phyloP scores from a whole-genome alignment of 2,888 invertebrate species.

The Bembecia ichneumoniformis region DNA sequence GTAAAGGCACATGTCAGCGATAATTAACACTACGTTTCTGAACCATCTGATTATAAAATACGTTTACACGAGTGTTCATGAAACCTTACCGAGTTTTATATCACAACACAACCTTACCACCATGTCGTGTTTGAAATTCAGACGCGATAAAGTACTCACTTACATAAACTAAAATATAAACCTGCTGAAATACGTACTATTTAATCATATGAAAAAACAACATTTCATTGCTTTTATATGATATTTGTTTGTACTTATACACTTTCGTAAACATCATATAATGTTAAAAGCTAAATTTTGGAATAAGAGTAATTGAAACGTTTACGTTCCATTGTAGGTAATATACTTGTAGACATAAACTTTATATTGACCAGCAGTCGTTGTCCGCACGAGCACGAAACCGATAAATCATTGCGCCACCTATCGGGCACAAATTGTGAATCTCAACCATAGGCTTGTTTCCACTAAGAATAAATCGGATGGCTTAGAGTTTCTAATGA shows the following conservation, averaged over 20 bases:
- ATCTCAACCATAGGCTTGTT: too few species aligned
- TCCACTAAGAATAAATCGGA: too few species aligned
- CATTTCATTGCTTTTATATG: not conserved
- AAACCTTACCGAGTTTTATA: not conserved
- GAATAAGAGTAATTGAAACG: not conserved
- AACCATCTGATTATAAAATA: slow-evolving; percentile 24
- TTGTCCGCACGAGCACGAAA: too few species aligned
- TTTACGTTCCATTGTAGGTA: too few species aligned
- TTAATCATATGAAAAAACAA: not conserved
- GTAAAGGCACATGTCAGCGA: slow-evolving; percentile 6
- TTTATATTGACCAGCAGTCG: too few species aligned
- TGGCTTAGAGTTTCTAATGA: too few species aligned
- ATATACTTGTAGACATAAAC: too few species aligned
- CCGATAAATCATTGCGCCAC: too few species aligned
- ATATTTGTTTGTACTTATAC: not conserved
- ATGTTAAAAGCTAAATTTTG: not conserved
- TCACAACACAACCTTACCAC: too few species aligned
- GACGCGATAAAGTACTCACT: not conserved
- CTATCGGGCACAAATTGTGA: too few species aligned
- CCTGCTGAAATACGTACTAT: not conserved
- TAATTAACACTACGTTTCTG: slow-evolving; percentile 30
- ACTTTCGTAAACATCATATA: not conserved
- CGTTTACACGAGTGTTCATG: not conserved
- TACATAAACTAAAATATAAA: not conserved
- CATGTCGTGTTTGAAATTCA: not conserved